phyloP scores from a whole-genome alignment of 2,797 vertebrate genomes.

The Ptychobarbus kaznakovi region DNA sequence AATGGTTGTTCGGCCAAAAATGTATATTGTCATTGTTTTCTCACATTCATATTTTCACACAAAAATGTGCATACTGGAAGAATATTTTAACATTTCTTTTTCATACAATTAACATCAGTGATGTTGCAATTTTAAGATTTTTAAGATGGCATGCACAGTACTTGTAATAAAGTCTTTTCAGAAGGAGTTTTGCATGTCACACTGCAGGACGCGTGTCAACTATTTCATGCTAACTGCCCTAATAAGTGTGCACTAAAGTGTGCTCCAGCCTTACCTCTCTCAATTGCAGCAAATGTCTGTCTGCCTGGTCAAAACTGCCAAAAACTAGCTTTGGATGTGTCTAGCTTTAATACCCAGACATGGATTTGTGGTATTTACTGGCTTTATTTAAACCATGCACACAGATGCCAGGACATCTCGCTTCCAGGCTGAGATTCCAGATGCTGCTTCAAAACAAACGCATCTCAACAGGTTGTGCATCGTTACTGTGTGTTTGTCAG shows the following conservation, averaged over 20 bases:
- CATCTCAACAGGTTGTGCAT: neutral
- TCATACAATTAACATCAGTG: neutral
- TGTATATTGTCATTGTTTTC: no score
- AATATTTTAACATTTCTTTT: neutral
- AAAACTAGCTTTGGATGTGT: constrained; percentile 14
- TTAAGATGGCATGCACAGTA: neutral
- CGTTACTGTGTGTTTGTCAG: neutral
- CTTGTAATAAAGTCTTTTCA: neutral
- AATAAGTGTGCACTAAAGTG: neutral
- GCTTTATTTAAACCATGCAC: constrained; percentile 3
- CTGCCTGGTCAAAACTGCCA: constrained; percentile 3
- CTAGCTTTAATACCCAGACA: constrained; percentile 9
- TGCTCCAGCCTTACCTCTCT: neutral
- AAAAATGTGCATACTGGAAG: no score
- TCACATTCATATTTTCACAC: neutral
- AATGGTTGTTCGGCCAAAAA: no score
- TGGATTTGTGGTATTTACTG: constrained; percentile 6
- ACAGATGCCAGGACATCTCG: neutral
- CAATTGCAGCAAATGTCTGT: neutral
- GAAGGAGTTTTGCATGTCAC: neutral
- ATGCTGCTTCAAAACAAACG: neutral
- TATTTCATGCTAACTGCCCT: neutral
- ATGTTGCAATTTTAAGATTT: neutral
- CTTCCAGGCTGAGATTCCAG: neutral
- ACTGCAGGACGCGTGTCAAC: neutral